A percentile compares a stretch with the other conserved stretches of the same genome.
These are phyloP conservation scores for Noctua comes DNA, from an alignment of 2,888 invertebrate genomes.

Conservation along the genomic window DNA sequence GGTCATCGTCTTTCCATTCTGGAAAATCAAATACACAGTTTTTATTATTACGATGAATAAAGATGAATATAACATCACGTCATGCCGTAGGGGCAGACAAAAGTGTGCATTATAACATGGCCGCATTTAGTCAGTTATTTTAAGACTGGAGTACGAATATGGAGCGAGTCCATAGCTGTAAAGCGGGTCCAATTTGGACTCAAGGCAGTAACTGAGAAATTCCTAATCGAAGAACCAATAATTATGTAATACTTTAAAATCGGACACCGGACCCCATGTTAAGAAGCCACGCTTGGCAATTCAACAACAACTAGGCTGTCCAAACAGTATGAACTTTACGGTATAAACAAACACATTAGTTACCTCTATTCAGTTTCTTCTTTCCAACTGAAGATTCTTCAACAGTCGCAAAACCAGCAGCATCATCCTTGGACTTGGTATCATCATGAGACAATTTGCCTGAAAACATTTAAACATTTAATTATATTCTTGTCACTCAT, in stretches of 20 bases:
- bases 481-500: background rate
- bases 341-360: constrained; percentile 29
- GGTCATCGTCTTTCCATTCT: constrained; percentile 74
- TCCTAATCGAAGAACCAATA: background rate
- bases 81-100: background rate
- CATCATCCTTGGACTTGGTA: constrained; percentile 59
- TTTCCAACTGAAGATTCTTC: constrained; percentile 80
- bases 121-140: background rate
- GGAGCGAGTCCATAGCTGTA: background rate
- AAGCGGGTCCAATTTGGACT: too few relatives aligned
- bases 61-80: background rate
- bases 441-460: constrained; percentile 21
- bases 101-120: background rate
- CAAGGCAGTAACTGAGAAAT: too few relatives aligned
- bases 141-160: background rate
- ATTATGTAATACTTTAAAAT: too few relatives aligned
- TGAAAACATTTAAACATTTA: background rate
- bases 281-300: too few relatives aligned
- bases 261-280: background rate
- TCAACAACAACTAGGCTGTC: background rate
- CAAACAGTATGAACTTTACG: background rate
- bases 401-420: constrained; percentile 81
- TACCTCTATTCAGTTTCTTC: constrained; percentile 68
- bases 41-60: background rate
- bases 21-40: constrained; percentile 33